Conservation (phyloP, 2,888 invertebrate species). For the Trachelus iudaicus region DNA sequence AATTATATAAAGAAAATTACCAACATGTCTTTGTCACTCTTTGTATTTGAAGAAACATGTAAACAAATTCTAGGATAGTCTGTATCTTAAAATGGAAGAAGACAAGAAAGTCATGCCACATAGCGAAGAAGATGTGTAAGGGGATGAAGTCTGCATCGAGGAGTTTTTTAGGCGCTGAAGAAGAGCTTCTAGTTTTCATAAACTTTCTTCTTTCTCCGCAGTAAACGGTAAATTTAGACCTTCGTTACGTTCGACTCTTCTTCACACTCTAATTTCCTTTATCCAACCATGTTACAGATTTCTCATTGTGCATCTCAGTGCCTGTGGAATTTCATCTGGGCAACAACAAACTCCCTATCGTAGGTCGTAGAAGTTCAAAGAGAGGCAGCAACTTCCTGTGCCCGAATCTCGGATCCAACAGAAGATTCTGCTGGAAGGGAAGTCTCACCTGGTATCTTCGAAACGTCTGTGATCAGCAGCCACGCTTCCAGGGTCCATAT, state of each 20-base stretch:
- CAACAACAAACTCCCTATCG: no score
- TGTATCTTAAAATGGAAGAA: neutral
- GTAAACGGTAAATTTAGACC: no score
- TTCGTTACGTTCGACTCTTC: neutral
- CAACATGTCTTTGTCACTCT: neutral
- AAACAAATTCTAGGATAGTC: neutral
- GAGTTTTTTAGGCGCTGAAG: no score
- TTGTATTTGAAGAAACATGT: neutral
- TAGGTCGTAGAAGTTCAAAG: neutral
- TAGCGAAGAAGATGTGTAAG: neutral
- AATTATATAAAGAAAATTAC: neutral
- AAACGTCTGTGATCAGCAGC: slow-evolving; percentile 54
- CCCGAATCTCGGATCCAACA: slow-evolving; percentile 42
- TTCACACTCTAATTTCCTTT: no score
- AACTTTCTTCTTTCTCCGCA: no score
- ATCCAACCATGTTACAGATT: no score
- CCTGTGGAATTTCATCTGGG: no score
- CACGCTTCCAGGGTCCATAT: slow-evolving; percentile 51
- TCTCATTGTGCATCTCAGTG: no score
- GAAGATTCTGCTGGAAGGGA: slow-evolving; percentile 43
- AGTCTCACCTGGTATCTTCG: slow-evolving; percentile 49
- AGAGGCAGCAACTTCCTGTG: slow-evolving; percentile 26
- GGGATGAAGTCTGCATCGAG: neutral
- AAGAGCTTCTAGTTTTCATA: no score
- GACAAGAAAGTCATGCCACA: neutral